Evolutionary conservation across 2,113 vertebrate genomes (phyloP).

Genomic region (Phoenicopterus ruber): DNA sequence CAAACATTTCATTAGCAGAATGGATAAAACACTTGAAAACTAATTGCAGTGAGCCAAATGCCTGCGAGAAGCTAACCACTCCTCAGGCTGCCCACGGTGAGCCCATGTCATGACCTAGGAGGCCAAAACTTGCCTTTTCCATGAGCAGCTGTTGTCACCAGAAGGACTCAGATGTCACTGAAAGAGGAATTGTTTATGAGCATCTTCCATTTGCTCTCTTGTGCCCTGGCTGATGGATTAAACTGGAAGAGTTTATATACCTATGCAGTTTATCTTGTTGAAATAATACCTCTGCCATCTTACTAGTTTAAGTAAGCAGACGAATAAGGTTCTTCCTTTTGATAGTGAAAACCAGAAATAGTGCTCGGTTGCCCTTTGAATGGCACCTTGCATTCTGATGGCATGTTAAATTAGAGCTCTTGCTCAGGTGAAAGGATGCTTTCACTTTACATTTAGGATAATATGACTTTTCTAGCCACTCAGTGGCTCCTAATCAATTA

Average conservation of each 20-base stretch:
- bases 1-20: neutral
- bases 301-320: neutral
- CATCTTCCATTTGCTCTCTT: neutral
- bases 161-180: neutral
- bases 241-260: neutral
- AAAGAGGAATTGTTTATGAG: neutral
- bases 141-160: neutral
- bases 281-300: neutral
- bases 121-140: neutral
- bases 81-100: neutral
- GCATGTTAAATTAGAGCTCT: neutral
- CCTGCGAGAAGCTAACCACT: fast-evolving
- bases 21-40: neutral
- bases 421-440: neutral
- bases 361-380: neutral
- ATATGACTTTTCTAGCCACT: neutral
- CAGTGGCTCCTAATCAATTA: neutral
- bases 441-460: neutral
- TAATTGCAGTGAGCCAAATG: neutral
- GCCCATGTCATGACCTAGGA: neutral
- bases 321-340: neutral
- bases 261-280: neutral
- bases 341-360: neutral
- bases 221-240: neutral
- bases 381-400: neutral